Evolutionary conservation across 1,140 invertebrate genomes (phyloP).

Genomic region (Cydia splendana): DNA sequence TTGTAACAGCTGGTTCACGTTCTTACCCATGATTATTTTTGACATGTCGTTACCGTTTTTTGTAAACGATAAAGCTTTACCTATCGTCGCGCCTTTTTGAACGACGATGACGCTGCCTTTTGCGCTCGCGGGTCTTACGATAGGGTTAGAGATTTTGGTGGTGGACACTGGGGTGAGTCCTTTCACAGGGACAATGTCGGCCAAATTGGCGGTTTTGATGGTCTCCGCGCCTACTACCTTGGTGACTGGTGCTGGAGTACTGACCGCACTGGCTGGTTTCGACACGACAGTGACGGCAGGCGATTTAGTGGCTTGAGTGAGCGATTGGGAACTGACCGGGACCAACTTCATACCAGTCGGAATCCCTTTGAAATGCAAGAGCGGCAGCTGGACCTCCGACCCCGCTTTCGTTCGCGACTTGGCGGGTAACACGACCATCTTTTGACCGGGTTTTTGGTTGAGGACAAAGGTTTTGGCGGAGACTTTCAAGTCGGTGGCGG

Average conservation of each 20-base stretch:
- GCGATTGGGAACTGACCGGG: constrained; percentile 67
- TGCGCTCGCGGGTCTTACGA: constrained; percentile 62
- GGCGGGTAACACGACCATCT: constrained; percentile 77
- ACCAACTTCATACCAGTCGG: constrained; percentile 74
- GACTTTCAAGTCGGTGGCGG: constrained; percentile 76
- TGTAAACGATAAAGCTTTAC: constrained; percentile 72
- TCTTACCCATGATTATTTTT: constrained; percentile 78
- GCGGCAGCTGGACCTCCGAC: constrained; percentile 64
- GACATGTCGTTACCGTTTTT: constrained; percentile 75
- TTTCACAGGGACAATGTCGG: constrained; percentile 72
- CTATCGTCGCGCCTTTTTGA: constrained; percentile 70
- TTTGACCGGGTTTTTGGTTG: constrained; percentile 77
- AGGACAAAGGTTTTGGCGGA: constrained; percentile 76
- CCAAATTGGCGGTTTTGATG: constrained; percentile 74
- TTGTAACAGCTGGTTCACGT: constrained; percentile 73
- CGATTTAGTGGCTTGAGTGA: constrained; percentile 53
- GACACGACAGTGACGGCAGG: constrained; percentile 59
- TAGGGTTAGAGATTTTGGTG: constrained; percentile 69
- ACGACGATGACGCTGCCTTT: constrained; percentile 77
- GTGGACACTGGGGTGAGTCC: constrained; percentile 59
- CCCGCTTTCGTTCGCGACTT: constrained; percentile 62
- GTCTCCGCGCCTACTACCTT: constrained; percentile 68
- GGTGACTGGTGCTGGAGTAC: constrained; percentile 53
- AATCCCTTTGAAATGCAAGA: constrained; percentile 75
- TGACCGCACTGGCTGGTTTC: constrained; percentile 54